Evolutionary conservation across 2,888 invertebrate genomes (phyloP), one percentile per base, ranked within the genome.

Genomic region (Branchipolynoe longqiensis): DNA sequence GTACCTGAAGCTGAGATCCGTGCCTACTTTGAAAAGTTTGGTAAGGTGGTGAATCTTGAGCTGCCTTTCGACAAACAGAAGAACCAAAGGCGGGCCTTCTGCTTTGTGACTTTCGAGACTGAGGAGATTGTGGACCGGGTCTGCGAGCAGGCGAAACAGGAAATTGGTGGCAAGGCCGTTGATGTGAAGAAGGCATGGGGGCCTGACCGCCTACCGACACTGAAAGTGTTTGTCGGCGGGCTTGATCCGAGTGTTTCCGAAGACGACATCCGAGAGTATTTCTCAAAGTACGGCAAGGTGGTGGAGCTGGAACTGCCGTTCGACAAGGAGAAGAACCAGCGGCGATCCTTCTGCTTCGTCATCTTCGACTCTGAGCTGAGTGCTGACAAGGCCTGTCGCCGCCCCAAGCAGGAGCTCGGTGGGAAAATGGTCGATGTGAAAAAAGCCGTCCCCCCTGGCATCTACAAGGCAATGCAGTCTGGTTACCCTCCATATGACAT

Each of bases 31-130:
- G 95, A 96, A 90, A 97, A 97, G 94, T 98, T 97, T 94, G 98
- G 98, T 94, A 96, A 96, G 90, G 98, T 98, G 95, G 96, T 96
- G 81, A 83, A 98, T 92, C 96, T 98, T 86, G 99, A 99, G 94
- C 97, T 98, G 96, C 99, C 99, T 86, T 98, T 97, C 92, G 99
- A 99, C 94, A 98, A 98, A 94, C 96, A 97, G 94, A 98, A 98
- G 95, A 98, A 98, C 94, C 98, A 98, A 94, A 96, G 98, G 91
- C 97, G 98, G 95, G 98, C 97, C 87, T 99, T 99, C 95, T 98
- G 98, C 94, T 99, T 99, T 94, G 98, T 99, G 93, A 98, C 98
- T 89, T 99, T 98, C 92, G 98, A 99, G 93, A 97, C 97, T 40
- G 98, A 98, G 94, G 97, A 97, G 94, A 97, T 98, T 84, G 98